Percentiles rank a stretch among this genome's conserved stretches.
Evolutionary conservation across 2,797 vertebrate species (phyloP).

Genomic region (Pampus argenteus): DNA sequence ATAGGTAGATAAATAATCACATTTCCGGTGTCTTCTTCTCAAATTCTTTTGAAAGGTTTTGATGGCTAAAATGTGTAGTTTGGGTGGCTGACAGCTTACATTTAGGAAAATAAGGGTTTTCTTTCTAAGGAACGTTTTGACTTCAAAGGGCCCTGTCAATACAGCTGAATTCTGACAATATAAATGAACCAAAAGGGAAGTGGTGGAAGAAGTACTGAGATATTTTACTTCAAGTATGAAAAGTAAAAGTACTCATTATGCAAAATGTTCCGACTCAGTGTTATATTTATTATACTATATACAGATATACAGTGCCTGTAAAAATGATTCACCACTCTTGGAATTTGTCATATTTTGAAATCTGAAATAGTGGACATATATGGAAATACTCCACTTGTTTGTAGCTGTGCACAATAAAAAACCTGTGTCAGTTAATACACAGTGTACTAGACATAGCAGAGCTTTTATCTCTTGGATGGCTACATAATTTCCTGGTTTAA

Average conservation of each 20-base stretch:
- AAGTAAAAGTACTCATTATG: too few relatives aligned
- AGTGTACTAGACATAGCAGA: conserved; percentile 14
- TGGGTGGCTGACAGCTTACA: neutral
- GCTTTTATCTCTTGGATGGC: conserved; percentile 13
- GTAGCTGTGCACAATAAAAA: neutral
- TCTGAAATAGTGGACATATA: too few relatives aligned
- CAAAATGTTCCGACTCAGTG: too few relatives aligned
- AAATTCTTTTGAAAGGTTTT: neutral
- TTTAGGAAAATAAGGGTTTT: neutral
- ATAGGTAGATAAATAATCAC: neutral
- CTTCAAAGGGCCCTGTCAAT: neutral
- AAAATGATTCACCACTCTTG: too few relatives aligned
- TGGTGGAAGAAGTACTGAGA: too few relatives aligned
- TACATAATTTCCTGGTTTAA: neutral
- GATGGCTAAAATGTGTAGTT: neutral
- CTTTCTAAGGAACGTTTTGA: neutral
- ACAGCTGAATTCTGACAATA: too few relatives aligned
- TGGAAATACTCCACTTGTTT: neutral
- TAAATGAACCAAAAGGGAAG: neutral
- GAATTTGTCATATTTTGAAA: too few relatives aligned
- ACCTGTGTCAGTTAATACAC: neutral
- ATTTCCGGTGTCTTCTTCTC: neutral
- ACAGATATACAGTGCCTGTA: too few relatives aligned
- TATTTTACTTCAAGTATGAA: too few relatives aligned
- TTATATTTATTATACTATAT: too few relatives aligned